A percentile compares a stretch with the other conserved stretches of the same genome.
These are phyloP conservation scores for Meloidogyne chitwoodi DNA, from an alignment of 1,140 invertebrate species.

Conservation along the genomic window DNA sequence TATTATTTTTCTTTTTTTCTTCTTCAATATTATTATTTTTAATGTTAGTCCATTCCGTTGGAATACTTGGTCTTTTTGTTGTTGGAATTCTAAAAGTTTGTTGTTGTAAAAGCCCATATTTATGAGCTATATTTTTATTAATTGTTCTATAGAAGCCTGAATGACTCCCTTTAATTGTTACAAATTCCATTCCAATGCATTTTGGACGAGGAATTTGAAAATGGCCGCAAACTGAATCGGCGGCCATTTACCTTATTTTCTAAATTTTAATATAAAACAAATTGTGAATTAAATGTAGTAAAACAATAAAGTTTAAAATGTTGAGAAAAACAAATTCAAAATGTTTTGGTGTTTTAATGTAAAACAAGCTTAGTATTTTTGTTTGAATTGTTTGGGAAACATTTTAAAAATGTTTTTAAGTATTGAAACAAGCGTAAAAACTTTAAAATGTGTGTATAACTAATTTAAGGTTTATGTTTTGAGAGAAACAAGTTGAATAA, in stretches of 20 bases:
- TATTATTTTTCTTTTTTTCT: neutral
- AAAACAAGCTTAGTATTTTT: too few species aligned
- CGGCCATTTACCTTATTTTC: neutral
- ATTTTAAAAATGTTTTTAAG: neutral
- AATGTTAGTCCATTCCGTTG: neutral
- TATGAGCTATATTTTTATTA: conserved; percentile 26
- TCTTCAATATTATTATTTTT: neutral
- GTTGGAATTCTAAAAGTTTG: neutral
- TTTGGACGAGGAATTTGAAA: conserved; percentile 55
- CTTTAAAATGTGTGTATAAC: too few species aligned
- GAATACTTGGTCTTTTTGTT: neutral
- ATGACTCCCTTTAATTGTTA: conserved; percentile 46
- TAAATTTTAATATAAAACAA: too few species aligned
- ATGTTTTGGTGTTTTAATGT: too few species aligned
- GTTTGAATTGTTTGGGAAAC: neutral
- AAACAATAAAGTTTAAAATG: neutral
- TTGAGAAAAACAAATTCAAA: neutral
- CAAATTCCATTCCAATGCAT: conserved; percentile 51
- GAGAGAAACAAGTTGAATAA: too few species aligned
- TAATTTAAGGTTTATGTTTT: too few species aligned
- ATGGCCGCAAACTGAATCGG: too few species aligned
- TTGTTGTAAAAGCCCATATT: conserved; percentile 19
- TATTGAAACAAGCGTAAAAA: too few species aligned
- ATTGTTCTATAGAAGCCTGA: conserved; percentile 49
- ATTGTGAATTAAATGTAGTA: too few species aligned